phyloP scores from a whole-genome alignment of 2,797 vertebrate species.

The Urosaurus nigricauda region DNA sequence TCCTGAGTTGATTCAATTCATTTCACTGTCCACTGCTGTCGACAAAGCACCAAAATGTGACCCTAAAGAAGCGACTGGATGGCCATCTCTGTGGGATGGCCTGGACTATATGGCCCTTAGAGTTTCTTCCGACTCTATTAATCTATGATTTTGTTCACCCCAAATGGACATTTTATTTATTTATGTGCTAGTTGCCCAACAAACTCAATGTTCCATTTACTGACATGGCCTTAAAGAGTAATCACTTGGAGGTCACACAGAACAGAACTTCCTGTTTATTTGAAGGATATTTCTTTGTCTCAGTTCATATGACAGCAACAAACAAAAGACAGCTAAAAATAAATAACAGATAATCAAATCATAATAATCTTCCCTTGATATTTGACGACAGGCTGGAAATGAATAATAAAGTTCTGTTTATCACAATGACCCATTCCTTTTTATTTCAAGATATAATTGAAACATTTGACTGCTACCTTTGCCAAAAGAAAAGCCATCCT shows the following conservation, averaged over 20 bases:
- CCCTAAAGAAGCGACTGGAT: too few species aligned
- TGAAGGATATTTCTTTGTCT: not conserved
- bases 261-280: not conserved
- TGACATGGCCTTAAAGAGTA: conserved; percentile 24
- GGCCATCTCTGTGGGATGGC: too few species aligned
- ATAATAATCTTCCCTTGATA: accelerated
- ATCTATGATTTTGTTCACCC: too few species aligned
- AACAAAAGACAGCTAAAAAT: conserved; percentile 27
- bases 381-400: not conserved
- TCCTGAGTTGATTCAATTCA: too few species aligned
- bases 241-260: not conserved
- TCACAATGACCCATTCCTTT: not conserved
- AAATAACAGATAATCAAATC: conserved; percentile 2
- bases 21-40: too few species aligned
- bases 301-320: accelerated
- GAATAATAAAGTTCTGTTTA: conserved; percentile 20
- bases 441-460: not conserved
- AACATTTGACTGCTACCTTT: not conserved
- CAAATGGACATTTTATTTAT: conserved; percentile 18
- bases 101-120: too few species aligned
- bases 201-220: accelerated
- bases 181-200: conserved; percentile 5
- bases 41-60: too few species aligned
- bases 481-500: not conserved
- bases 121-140: too few species aligned